phyloP scores from a whole-genome alignment of 2,888 invertebrate genomes.

The Carterocephalus palaemon region DNA sequence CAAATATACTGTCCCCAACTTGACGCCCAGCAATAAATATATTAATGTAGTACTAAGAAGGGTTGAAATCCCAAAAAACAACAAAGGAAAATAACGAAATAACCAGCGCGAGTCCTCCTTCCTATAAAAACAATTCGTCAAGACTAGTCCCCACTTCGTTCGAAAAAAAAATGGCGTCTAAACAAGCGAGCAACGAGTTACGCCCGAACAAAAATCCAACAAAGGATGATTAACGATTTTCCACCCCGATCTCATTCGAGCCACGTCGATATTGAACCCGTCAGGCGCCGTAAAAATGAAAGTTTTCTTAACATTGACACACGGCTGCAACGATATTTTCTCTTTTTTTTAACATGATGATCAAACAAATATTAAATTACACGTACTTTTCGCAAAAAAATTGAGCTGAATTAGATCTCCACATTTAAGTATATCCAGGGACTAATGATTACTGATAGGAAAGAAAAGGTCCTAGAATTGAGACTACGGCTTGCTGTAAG shows the following conservation, averaged over 20 bases:
- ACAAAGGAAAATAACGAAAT: slow-evolving; percentile 25
- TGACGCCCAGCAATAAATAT: no score
- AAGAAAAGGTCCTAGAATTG: no score
- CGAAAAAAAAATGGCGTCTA: slow-evolving; percentile 74
- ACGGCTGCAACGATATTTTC: slow-evolving; percentile 40
- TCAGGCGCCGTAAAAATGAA: slow-evolving; percentile 76
- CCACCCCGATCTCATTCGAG: slow-evolving; percentile 74
- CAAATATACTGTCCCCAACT: no score
- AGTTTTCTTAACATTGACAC: slow-evolving; percentile 65
- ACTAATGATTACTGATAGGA: no score
- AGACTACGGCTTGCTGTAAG: no score
- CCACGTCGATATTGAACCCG: slow-evolving; percentile 77
- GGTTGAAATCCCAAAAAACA: slow-evolving; percentile 20
- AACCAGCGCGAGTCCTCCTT: slow-evolving; percentile 28
- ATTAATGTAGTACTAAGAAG: no score
- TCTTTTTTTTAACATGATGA: no score
- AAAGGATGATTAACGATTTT: slow-evolving; percentile 79
- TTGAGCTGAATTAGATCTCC: no score
- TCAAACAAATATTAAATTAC: no score
- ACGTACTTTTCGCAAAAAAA: no score
- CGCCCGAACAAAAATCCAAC: slow-evolving; percentile 78
- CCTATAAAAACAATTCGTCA: slow-evolving; percentile 73
- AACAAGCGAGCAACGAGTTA: slow-evolving; percentile 78
- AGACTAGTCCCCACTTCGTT: slow-evolving; percentile 65
- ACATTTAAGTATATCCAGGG: no score